Conservation (phyloP, 2,113 vertebrate genomes). For the Notarius quadriscutis region DNA sequence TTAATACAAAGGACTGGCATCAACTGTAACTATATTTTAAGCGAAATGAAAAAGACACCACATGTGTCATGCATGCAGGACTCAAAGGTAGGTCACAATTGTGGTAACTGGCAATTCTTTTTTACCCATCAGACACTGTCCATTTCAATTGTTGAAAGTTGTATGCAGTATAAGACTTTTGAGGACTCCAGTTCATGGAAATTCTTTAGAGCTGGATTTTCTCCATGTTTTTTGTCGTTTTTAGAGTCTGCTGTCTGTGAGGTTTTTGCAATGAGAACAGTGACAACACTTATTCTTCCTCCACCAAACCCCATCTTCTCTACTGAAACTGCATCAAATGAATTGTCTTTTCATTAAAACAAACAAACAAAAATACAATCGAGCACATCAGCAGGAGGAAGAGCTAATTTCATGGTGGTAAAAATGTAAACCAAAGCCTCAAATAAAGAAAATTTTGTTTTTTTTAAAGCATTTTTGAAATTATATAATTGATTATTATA, state of each 20-base stretch:
- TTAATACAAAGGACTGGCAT: conserved; percentile 55
- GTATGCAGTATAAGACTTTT: neutral
- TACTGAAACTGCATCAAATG: neutral
- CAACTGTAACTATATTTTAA: conserved; percentile 45
- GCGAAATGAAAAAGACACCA: neutral
- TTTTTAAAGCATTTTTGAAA: neutral
- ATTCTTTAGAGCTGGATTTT: neutral
- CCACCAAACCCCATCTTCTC: neutral
- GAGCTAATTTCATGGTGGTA: neutral
- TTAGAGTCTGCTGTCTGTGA: neutral
- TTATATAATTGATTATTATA: neutral
- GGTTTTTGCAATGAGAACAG: neutral
- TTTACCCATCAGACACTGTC: neutral
- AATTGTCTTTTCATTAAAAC: neutral
- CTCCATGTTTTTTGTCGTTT: neutral
- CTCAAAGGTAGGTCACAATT: neutral
- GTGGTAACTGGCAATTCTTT: neutral
- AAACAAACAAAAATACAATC: neutral
- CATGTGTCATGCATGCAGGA: neutral
- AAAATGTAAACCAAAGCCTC: neutral
- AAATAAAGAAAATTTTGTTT: neutral
- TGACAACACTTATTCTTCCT: neutral
- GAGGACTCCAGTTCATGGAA: neutral
- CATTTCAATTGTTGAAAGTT: neutral
- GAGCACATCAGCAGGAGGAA: neutral